Evolutionary conservation across 35 echinoderm and acorn worm genomes (phyloP).

Genomic region (Patiria miniata): DNA sequence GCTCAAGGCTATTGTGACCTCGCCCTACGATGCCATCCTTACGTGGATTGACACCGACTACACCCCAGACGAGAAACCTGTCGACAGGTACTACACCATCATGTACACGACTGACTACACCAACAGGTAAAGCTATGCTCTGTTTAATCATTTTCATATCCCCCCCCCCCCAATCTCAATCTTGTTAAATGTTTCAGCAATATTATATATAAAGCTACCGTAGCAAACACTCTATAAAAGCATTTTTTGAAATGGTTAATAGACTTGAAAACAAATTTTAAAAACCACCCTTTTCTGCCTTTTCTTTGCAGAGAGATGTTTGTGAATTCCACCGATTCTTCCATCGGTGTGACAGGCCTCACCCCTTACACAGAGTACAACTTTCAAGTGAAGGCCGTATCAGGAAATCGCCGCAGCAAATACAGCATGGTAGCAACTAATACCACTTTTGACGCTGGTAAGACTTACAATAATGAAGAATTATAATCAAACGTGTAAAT

Average conservation of each 20-base stretch:
- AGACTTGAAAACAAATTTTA: too few relatives aligned
- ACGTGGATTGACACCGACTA: background rate
- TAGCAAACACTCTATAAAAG: too few relatives aligned
- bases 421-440: constrained; percentile 7
- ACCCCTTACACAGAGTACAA: constrained; percentile 22
- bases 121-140: background rate
- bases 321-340: background rate
- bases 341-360: background rate
- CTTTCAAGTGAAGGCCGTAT: background rate
- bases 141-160: too few relatives aligned
- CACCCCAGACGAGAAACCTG: background rate
- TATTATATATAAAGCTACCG: too few relatives aligned
- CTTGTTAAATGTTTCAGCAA: too few relatives aligned
- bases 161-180: too few relatives aligned
- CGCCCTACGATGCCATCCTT: background rate
- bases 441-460: constrained; percentile 38
- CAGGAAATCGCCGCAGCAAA: background rate
- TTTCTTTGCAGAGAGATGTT: background rate
- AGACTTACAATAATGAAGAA: background rate
- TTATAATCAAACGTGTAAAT: too few relatives aligned
- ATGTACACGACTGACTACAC: background rate
- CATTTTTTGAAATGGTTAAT: too few relatives aligned
- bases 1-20: background rate
- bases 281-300: too few relatives aligned
- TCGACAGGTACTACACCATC: background rate